Evolutionary conservation across 2,113 vertebrate genomes (phyloP).

Genomic region (Cettia cetti): DNA sequence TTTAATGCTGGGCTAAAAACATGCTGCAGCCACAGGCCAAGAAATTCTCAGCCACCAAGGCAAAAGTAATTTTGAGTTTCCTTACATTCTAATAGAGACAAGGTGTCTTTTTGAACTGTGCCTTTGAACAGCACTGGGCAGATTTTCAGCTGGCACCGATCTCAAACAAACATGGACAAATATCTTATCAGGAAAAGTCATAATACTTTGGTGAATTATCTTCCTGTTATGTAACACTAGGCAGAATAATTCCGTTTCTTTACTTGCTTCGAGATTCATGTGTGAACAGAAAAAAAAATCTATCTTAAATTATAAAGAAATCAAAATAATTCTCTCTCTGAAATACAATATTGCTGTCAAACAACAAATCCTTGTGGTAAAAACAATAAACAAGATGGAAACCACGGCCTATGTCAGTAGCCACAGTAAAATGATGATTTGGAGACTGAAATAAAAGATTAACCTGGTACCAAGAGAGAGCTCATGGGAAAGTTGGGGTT

Average conservation of each 20-base stretch:
- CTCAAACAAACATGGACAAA: not conserved
- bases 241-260: not conserved
- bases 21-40: not conserved
- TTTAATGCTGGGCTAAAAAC: not conserved
- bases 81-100: not conserved
- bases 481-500: not conserved
- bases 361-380: not conserved
- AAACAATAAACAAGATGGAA: not conserved
- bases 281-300: not conserved
- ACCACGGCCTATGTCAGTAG: not conserved
- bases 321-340: not conserved
- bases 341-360: not conserved
- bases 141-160: not conserved
- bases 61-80: not conserved
- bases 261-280: not conserved
- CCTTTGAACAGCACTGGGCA: not conserved
- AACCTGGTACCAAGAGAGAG: not conserved
- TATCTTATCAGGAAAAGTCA: not conserved
- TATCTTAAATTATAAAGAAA: not conserved
- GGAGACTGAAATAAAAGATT: not conserved
- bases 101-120: not conserved
- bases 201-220: not conserved
- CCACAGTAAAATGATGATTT: not conserved
- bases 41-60: not conserved
- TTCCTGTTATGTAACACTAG: not conserved